phyloP scores from a whole-genome alignment of 2,888 invertebrate species.

The Caenorhabditis sulstoni region DNA sequence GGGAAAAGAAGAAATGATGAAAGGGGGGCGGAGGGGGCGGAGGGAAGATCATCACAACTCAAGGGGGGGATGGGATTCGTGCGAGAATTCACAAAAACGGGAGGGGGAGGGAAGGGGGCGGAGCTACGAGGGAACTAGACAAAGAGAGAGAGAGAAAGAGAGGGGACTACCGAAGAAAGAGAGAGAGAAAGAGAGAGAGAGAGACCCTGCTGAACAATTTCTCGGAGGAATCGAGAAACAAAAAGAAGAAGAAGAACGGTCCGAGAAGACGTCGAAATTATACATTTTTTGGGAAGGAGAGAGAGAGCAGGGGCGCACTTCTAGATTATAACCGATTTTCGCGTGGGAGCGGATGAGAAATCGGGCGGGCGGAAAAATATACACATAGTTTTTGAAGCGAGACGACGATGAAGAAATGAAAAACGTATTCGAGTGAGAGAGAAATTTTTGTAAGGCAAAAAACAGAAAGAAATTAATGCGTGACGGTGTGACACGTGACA shows the following conservation, averaged over 20 bases:
- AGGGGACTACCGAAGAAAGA: too few species aligned
- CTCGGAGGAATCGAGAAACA: neutral
- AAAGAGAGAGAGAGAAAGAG: neutral
- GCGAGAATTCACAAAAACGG: conserved; percentile 8
- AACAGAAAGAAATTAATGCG: conserved; percentile 4
- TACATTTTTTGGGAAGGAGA: neutral
- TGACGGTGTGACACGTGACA: too few species aligned
- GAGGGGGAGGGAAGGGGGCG: too few species aligned
- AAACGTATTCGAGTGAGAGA: too few species aligned
- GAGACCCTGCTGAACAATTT: conserved; percentile 35
- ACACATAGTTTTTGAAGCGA: conserved; percentile 24
- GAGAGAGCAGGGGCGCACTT: neutral
- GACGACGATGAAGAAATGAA: too few species aligned
- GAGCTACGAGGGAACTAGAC: too few species aligned
- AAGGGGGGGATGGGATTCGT: neutral
- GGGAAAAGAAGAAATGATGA: conserved; percentile 22
- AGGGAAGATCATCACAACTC: conserved; percentile 10
- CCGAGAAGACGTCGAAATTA: too few species aligned
- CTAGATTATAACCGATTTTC: too few species aligned
- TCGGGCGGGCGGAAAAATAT: conserved; percentile 51
- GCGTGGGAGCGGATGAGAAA: neutral
- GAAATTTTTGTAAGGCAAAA: too few species aligned
- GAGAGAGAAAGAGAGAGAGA: conserved; percentile 11
- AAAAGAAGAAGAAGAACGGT: too few species aligned
- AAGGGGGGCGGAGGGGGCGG: conserved; percentile 24